Evolutionary conservation across 2,888 invertebrate genomes (phyloP), one percentile per base, ranked within the genome.

Genomic region (Fragum fragum): DNA sequence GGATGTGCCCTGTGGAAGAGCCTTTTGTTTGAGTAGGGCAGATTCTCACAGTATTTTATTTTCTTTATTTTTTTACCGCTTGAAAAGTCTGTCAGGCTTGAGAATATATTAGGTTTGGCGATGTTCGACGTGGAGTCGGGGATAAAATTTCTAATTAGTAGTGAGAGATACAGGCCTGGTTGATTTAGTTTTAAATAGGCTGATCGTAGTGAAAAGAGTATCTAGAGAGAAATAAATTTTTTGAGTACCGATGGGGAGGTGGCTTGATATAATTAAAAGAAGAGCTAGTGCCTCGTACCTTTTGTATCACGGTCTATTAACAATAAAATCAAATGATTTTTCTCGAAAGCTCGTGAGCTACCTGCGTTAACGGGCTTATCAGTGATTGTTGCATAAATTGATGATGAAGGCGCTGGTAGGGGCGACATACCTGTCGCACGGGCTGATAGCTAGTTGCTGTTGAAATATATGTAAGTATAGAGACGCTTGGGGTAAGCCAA

Each of bases 1-100:
- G 97, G 86, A 96, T 96, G 0, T 96, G 96, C 72, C 96, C 96
- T 3, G 96, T 97, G 3, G 96, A 97, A 96, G 93, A 94, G 1
- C 97, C 97, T 26, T 97, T 95, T 94, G 81, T 81, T 29, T 11
- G 18, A 6, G 55, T 89, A 7, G 90, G 91, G 0, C 83, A 78
- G 55, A 0, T 86, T 47, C 77, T 84, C 47, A 91, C 89, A 21
- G 6, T 66, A 11, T 28, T 89, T 11, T 91, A 89, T 59, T 88
- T 88, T 73, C 1, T 36, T 0, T 84, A 68, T 73, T 84, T 74
- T 75, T 28, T 79, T 9, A 1, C 55, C 0, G 32, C 18, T 6
- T 52, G 47, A 9, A 36, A 59, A 7, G n/a, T 55, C 1, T 61
- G 47, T 18, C 32, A 23, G n/a, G 18, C 36, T 28, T 76, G 76